Conservation (phyloP, 2,797 vertebrate genomes). For the Pristis pectinata region DNA sequence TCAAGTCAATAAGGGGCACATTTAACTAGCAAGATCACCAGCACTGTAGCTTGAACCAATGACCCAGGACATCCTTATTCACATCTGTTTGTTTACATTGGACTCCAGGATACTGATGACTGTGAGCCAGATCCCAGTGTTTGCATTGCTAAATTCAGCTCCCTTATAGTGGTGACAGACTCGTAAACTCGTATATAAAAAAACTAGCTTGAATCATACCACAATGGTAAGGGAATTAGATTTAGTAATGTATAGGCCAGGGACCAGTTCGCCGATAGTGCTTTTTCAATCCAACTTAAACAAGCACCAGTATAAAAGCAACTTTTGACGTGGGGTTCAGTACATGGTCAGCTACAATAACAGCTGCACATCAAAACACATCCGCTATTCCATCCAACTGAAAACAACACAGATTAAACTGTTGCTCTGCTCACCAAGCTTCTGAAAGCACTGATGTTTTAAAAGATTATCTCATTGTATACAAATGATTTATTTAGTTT, state of each 20-base stretch:
- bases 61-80: background rate
- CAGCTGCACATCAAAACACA: background rate
- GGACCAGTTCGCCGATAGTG: background rate
- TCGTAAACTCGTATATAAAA: background rate
- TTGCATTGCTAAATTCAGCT: slow-evolving; percentile 11
- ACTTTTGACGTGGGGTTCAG: background rate
- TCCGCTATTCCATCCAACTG: background rate
- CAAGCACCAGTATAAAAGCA: background rate
- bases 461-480: background rate
- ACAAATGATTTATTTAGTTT: background rate
- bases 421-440: background rate
- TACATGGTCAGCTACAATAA: background rate
- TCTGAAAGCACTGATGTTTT: background rate
- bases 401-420: background rate
- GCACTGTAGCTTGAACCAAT: background rate
- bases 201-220: background rate
- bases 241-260: background rate
- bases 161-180: background rate
- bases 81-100: background rate
- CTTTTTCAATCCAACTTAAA: background rate
- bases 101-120: background rate
- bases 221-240: background rate
- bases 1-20: background rate
- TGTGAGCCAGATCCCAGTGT: background rate
- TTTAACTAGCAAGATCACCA: background rate